Evolutionary conservation across 2,888 invertebrate species (phyloP).

Genomic region (Nemoura dubitans): DNA sequence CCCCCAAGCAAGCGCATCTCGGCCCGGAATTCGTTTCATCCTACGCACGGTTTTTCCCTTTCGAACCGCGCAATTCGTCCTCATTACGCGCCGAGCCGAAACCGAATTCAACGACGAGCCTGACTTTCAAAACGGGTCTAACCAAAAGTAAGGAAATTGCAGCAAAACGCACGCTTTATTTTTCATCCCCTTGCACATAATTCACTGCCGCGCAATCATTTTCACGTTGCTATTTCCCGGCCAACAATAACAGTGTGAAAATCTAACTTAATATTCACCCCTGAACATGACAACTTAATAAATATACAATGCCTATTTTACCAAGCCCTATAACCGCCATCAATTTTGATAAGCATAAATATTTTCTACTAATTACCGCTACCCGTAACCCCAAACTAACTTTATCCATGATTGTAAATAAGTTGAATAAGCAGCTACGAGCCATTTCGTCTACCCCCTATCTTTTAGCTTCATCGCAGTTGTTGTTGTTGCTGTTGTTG

Average conservation of each 20-base stretch:
- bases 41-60: background rate
- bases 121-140: background rate
- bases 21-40: background rate
- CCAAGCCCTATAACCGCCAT: background rate
- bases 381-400: background rate
- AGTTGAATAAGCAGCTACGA: background rate
- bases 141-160: background rate
- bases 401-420: background rate
- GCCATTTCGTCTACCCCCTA: background rate
- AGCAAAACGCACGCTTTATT: background rate
- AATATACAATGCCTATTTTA: background rate
- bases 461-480: background rate
- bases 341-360: background rate
- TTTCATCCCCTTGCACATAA: background rate
- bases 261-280: conserved; percentile 7
- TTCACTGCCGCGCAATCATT: background rate
- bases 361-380: background rate
- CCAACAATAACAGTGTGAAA: background rate
- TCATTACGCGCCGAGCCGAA: background rate
- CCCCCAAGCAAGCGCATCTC: too few relatives aligned
- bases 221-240: background rate
- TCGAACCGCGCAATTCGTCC: background rate
- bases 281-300: background rate
- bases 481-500: background rate
- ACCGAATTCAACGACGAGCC: background rate